A percentile compares a stretch with the other conserved stretches of the same genome.
These are phyloP conservation scores for Caenorhabditis afra DNA, from an alignment of 2,888 invertebrate species.

Conservation along the genomic window DNA sequence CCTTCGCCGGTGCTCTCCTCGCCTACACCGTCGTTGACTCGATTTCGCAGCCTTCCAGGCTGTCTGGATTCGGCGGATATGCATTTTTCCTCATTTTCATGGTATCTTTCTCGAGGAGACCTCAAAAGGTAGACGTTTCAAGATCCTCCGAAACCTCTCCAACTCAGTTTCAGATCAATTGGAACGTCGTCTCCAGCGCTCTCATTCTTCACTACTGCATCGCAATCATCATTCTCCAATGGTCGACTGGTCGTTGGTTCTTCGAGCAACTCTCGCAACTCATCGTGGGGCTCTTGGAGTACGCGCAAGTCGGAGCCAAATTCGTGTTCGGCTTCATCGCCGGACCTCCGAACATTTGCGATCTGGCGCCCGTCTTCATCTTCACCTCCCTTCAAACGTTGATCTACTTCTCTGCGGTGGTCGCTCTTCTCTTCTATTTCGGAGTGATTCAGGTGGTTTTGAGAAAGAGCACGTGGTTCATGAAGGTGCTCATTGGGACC, in stretches of 20 bases:
- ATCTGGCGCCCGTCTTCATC: slow-evolving; percentile 86
- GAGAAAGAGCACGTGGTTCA: slow-evolving; percentile 65
- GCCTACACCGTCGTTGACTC: slow-evolving; percentile 57
- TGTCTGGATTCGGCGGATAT: slow-evolving; percentile 76
- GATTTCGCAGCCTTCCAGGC: slow-evolving; percentile 62
- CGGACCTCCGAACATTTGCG: slow-evolving; percentile 76
- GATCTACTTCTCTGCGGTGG: slow-evolving; percentile 78
- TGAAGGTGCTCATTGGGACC: slow-evolving; percentile 85
- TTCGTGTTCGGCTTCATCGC: slow-evolving; percentile 87
- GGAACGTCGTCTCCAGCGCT: slow-evolving; percentile 89
- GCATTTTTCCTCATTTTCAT: slow-evolving; percentile 71
- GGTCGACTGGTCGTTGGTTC: slow-evolving; percentile 76
- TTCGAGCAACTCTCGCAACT: slow-evolving; percentile 56
- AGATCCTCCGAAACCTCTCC: no score
- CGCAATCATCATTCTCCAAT: slow-evolving; percentile 87
- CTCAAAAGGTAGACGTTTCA: slow-evolving; percentile 60
- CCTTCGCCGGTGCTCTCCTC: slow-evolving; percentile 34
- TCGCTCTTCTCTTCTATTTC: slow-evolving; percentile 76
- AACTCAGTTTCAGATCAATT: slow-evolving; percentile 80
- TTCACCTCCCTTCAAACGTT: slow-evolving; percentile 85
- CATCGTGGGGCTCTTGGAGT: slow-evolving; percentile 87
- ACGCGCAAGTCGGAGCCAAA: slow-evolving; percentile 85
- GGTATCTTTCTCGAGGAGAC: slow-evolving; percentile 69
- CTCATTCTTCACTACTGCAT: slow-evolving; percentile 89
- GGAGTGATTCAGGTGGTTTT: slow-evolving; percentile 75